Evolutionary conservation across 2,797 vertebrate genomes (phyloP).

Genomic region (Lutjanus campechanus): DNA sequence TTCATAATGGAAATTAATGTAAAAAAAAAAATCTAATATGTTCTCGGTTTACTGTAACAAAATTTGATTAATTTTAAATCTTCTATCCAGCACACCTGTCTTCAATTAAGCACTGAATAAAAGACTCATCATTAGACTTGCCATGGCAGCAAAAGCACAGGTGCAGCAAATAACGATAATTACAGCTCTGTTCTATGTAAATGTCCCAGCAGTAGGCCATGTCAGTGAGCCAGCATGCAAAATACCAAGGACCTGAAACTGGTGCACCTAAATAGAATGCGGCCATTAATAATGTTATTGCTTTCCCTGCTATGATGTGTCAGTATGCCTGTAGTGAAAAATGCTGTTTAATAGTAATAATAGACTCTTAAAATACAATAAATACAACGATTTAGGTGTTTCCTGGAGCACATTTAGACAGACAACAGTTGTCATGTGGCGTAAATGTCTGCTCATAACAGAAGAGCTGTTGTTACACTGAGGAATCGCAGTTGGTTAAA

Average conservation of each 20-base stretch:
- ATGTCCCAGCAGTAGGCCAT: background rate
- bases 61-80: background rate
- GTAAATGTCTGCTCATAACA: background rate
- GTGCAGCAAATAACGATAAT: background rate
- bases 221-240: background rate
- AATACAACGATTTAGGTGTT: background rate
- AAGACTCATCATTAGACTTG: background rate
- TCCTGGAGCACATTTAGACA: background rate
- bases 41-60: background rate
- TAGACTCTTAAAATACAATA: background rate
- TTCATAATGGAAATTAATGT: background rate
- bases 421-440: background rate
- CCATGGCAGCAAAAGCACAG: slow-evolving; percentile 4
- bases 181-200: background rate
- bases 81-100: background rate
- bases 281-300: background rate
- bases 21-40: background rate
- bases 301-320: no score
- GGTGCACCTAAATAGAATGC: background rate
- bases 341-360: background rate
- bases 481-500: background rate
- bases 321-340: background rate
- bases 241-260: background rate
- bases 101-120: background rate
- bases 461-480: background rate